A percentile compares a stretch with the other conserved stretches of the same genome.
Conservation (phyloP, 2,888 invertebrate genomes). For the Lymantria monacha region DNA sequence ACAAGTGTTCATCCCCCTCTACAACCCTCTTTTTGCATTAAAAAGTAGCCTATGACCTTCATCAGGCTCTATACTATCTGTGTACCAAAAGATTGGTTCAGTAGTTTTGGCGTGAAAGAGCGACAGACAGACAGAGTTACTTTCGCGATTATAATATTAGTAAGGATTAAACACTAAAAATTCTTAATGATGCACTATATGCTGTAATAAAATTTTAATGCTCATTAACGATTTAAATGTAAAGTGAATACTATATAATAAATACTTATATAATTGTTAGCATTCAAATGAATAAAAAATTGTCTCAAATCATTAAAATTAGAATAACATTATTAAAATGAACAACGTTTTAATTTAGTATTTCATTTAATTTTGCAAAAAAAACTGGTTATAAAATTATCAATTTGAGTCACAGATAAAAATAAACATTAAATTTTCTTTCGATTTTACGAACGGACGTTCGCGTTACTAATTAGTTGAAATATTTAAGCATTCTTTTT, state of each 20-base stretch:
- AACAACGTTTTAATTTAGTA: not conserved
- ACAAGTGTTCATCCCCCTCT: too few relatives aligned
- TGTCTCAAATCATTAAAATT: conserved; percentile 21
- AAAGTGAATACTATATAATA: conserved; percentile 27
- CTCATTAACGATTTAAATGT: conserved; percentile 23
- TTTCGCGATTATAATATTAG: too few relatives aligned
- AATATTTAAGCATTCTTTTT: not conserved
- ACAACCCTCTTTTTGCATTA: too few relatives aligned
- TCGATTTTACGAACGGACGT: not conserved
- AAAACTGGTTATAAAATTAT: not conserved
- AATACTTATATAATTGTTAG: conserved; percentile 11
- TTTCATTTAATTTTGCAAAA: conserved; percentile 5
- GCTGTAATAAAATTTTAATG: conserved; percentile 20
- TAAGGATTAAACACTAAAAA: too few relatives aligned
- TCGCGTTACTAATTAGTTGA: not conserved
- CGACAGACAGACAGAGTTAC: too few relatives aligned
- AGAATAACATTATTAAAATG: conserved; percentile 25
- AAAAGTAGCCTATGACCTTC: too few relatives aligned
- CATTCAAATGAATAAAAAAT: conserved; percentile 12
- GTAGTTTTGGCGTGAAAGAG: too few relatives aligned
- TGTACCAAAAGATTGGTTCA: too few relatives aligned
- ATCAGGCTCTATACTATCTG: too few relatives aligned
- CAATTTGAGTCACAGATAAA: not conserved
- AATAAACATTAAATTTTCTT: not conserved
- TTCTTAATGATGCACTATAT: conserved; percentile 14